phyloP scores from a whole-genome alignment of 2,888 invertebrate species.

The Ormyrus nitidulus region DNA sequence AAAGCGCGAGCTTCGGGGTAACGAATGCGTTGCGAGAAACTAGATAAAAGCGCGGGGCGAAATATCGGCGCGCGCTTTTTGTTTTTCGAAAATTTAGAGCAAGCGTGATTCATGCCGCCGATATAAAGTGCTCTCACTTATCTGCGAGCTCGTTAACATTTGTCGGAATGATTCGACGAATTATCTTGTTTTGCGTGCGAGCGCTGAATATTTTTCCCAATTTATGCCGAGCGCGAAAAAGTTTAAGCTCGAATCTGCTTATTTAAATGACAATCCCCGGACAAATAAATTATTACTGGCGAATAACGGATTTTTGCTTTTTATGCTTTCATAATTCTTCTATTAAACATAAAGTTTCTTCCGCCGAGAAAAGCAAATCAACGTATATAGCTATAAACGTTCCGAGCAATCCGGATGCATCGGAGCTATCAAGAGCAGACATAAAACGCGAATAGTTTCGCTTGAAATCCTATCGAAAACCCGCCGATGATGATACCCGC shows the following conservation, averaged over 20 bases:
- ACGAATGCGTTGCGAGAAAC: conserved; percentile 41
- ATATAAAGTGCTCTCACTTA: not conserved
- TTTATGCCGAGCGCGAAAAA: no score
- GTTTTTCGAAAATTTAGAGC: not conserved
- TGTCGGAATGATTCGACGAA: not conserved
- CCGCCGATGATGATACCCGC: conserved; percentile 27
- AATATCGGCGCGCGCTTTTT: conserved; percentile 28
- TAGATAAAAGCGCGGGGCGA: conserved; percentile 46
- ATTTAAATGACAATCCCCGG: not conserved
- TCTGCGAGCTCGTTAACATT: conserved; percentile 18
- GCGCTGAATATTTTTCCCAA: not conserved
- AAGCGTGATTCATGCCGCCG: conserved; percentile 9
- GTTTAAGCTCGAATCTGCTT: no score
- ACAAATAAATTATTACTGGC: conserved; percentile 1
- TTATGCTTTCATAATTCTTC: conserved; percentile 34
- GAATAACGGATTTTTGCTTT: conserved; percentile 13
- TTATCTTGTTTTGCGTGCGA: not conserved
- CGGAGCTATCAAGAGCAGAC: conserved; percentile 43
- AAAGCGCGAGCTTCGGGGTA: not conserved
- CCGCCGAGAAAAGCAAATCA: conserved; percentile 27
- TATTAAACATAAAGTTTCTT: conserved; percentile 34
- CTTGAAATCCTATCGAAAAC: conserved; percentile 43
- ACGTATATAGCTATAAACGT: conserved; percentile 37
- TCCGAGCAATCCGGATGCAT: conserved; percentile 43
- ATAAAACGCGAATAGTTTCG: conserved; percentile 51